Evolutionary conservation across 1,140 invertebrate species (phyloP).

Genomic region (Zaprionus ornatus): DNA sequence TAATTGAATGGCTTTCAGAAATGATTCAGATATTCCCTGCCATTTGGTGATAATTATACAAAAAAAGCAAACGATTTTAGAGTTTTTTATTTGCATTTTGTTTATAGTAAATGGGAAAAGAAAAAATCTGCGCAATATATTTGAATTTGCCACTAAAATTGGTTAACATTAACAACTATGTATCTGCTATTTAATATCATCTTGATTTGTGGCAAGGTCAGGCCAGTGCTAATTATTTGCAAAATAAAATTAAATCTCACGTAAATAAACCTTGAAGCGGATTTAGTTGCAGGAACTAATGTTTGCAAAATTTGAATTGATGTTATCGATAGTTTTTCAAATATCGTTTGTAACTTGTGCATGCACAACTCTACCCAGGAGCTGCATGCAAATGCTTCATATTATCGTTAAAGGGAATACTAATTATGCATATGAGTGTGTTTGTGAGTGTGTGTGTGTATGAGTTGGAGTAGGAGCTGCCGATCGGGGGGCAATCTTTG

Average conservation of each 20-base stretch:
- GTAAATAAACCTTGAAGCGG: not conserved
- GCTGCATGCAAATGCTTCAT: not conserved
- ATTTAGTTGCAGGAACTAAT: not conserved
- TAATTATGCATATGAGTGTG: not conserved
- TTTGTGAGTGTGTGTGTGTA: conserved; percentile 20
- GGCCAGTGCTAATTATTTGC: not conserved
- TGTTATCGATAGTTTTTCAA: not conserved
- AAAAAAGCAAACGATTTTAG: not conserved
- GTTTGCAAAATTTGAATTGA: not conserved
- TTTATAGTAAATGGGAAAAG: not conserved
- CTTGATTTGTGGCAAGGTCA: not conserved
- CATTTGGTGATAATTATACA: not conserved
- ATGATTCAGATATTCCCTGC: not conserved
- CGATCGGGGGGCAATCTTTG: conserved; percentile 25
- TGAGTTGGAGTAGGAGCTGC: not conserved
- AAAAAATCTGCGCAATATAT: not conserved
- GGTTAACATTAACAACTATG: not conserved
- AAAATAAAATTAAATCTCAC: not conserved
- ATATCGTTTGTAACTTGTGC: not conserved
- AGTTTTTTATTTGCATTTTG: not conserved
- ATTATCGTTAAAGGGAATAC: conserved; percentile 17
- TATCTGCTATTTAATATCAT: not conserved
- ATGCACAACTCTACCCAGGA: not conserved
- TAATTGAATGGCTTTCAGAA: conserved; percentile 14
- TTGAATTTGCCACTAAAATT: not conserved